phyloP scores from a whole-genome alignment of 2,888 invertebrate genomes.

The Philopedon plagiatum region DNA sequence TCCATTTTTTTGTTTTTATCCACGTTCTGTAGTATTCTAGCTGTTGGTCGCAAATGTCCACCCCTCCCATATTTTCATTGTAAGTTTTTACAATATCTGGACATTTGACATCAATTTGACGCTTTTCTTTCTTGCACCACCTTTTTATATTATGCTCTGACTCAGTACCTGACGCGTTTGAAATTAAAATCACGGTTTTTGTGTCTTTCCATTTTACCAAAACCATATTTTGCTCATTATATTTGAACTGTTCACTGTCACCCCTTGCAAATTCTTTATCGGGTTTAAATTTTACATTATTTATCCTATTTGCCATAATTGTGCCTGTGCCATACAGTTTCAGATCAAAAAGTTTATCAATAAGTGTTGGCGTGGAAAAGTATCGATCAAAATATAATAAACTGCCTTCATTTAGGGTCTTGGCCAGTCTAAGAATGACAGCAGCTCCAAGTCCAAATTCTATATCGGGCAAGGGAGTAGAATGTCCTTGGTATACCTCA shows the following conservation, averaged over 20 bases:
- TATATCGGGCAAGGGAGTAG: conserved; percentile 45
- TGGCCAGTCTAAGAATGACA: conserved; percentile 51
- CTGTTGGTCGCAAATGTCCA: background rate
- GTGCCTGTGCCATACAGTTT: conserved; percentile 13
- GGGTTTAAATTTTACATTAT: background rate
- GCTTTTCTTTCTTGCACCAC: background rate
- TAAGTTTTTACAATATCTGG: background rate
- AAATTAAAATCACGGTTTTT: background rate
- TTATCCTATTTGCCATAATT: background rate
- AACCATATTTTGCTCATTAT: background rate
- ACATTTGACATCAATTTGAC: background rate
- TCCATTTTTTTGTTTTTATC: background rate
- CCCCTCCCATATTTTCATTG: background rate
- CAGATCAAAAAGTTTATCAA: background rate
- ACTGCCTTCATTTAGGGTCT: conserved; percentile 24
- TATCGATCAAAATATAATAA: background rate
- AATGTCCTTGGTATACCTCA: conserved; percentile 58
- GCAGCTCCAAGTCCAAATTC: conserved; percentile 54
- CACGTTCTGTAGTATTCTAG: background rate
- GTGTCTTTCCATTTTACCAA: background rate
- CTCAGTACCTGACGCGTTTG: background rate
- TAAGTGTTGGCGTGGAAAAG: background rate
- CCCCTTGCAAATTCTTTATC: background rate
- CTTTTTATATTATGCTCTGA: background rate
- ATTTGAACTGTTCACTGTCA: too few relatives aligned